These are phyloP conservation scores for Percina caprodes DNA, from an alignment of 2,113 vertebrate genomes.

Conservation along the genomic window DNA sequence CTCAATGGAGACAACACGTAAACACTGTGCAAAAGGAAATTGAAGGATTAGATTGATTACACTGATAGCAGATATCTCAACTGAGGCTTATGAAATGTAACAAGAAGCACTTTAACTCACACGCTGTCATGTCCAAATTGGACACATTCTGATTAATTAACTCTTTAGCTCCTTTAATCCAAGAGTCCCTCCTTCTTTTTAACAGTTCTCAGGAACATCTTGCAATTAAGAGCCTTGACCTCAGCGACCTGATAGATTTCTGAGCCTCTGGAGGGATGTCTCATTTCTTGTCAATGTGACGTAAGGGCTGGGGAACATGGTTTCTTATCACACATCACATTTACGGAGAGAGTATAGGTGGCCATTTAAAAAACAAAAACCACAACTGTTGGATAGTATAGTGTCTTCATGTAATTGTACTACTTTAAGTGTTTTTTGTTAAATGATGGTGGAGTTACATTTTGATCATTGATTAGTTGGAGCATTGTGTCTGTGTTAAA, in stretches of 20 bases:
- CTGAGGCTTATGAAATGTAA: constrained; percentile 31
- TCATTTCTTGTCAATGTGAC: constrained; percentile 16
- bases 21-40: constrained; percentile 88
- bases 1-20: constrained; percentile 87
- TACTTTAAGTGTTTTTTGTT: not conserved
- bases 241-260: constrained; percentile 44
- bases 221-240: constrained; percentile 49
- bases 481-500: too few species aligned
- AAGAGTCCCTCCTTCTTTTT: not conserved
- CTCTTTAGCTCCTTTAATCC: not conserved
- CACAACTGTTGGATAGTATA: not conserved
- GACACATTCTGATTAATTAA: constrained; percentile 17
- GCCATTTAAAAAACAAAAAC: not conserved
- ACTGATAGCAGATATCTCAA: constrained; percentile 73
- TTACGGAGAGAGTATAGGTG: not conserved
- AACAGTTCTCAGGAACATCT: constrained; percentile 16
- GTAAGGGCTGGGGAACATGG: not conserved
- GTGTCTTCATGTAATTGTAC: not conserved
- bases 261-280: constrained; percentile 23
- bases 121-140: constrained; percentile 3
- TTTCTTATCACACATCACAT: not conserved
- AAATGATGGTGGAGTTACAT: not conserved
- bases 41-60: constrained; percentile 83
- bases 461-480: not conserved
- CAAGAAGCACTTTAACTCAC: constrained; percentile 5